Percentiles rank a stretch among this genome's conserved stretches.
Conservation (phyloP, 2,113 vertebrate genomes). For the Sarotherodon lohbergeri region DNA sequence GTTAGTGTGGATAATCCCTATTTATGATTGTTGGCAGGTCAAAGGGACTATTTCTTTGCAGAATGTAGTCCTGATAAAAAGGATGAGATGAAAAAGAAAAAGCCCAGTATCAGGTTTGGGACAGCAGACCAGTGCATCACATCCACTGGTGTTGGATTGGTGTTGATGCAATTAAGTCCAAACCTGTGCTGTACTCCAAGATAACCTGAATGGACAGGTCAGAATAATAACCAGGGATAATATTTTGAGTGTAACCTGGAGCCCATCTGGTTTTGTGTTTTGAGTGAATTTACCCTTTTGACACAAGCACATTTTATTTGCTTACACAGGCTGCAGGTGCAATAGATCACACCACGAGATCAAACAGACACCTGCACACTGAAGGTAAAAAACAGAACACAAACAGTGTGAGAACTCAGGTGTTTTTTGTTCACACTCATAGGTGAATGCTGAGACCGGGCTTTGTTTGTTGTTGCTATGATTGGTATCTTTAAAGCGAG, state of each 20-base stretch:
- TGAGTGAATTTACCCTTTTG: background rate
- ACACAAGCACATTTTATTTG: background rate
- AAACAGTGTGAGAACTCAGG: background rate
- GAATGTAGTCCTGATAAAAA: background rate
- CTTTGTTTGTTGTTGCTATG: background rate
- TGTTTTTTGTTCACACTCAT: background rate
- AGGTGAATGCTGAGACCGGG: background rate
- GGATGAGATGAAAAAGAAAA: background rate
- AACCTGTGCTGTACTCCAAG: rapidly evolving
- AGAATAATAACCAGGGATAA: background rate
- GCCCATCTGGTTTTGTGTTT: background rate
- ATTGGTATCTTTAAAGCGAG: background rate
- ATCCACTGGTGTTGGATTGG: background rate
- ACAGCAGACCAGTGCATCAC: background rate
- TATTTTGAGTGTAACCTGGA: background rate
- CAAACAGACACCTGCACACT: background rate
- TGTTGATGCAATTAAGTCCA: background rate
- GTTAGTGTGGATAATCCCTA: background rate
- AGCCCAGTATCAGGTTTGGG: background rate
- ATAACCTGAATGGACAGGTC: background rate
- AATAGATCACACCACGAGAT: background rate
- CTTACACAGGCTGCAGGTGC: background rate
- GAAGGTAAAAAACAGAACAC: background rate
- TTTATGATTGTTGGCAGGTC: rapidly evolving
- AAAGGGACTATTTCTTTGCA: background rate